A percentile compares a stretch with the other conserved stretches of the same genome.
Conservation (phyloP, 2,113 vertebrate species). For the Lucifuga dentata region DNA sequence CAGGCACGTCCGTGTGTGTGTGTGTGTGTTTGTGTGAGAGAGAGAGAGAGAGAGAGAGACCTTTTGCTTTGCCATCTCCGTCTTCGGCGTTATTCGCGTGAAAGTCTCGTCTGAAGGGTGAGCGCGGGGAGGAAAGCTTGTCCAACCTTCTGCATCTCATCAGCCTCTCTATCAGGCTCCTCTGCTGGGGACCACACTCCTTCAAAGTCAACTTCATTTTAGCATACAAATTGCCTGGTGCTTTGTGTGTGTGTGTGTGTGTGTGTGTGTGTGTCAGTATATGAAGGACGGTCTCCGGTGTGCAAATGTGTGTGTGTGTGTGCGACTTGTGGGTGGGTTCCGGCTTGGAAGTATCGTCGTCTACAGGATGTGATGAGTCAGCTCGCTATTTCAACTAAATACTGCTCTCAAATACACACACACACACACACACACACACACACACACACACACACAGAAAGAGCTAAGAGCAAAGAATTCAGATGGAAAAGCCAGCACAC, state of each 20-base stretch:
- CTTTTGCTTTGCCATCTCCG: constrained; percentile 33
- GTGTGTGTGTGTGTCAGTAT: constrained; percentile 2
- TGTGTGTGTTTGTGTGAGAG: constrained; percentile 7
- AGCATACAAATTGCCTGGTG: constrained; percentile 57
- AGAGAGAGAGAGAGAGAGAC: background rate
- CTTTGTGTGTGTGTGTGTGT: constrained; percentile 19
- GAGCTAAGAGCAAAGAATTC: constrained; percentile 3
- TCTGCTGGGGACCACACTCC: constrained; percentile 41
- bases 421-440: constrained; percentile 33
- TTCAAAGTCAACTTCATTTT: constrained; percentile 76
- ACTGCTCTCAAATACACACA: constrained; percentile 44
- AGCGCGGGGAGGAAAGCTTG: constrained; percentile 47
- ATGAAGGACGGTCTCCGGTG: constrained; percentile 12
- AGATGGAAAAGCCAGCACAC: constrained; percentile 17
- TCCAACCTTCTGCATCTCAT: constrained; percentile 69
- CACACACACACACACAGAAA: no score
- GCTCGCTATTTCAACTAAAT: constrained; percentile 58
- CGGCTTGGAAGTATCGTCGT: constrained; percentile 43
- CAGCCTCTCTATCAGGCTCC: constrained; percentile 67
- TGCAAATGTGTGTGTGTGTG: no score
- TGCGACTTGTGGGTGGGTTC: constrained; percentile 55
- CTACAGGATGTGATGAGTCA: constrained; percentile 64
- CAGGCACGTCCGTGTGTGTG: constrained; percentile 19
- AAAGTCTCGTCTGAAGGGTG: constrained; percentile 50
- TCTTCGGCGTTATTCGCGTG: constrained; percentile 56